Evolutionary conservation across 2,888 invertebrate species (phyloP), one percentile per base, ranked within the genome.

Genomic region (Cantharis rustica): DNA sequence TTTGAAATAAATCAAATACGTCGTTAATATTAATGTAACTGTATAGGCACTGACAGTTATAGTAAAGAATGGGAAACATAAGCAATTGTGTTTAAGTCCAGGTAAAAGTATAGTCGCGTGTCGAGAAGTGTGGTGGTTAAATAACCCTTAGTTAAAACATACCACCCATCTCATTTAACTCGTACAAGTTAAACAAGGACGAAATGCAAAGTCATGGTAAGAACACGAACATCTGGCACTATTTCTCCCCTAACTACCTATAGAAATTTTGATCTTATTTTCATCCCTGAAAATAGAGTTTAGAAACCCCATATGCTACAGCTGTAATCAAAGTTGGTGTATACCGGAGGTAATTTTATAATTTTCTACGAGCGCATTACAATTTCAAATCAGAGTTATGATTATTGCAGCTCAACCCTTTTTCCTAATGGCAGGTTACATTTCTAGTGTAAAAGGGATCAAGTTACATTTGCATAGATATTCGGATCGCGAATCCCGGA

Each of bases 41-140:
- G 20, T 9, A 66, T 66, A 9, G 13, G 20, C 17, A 20, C 16
- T 20, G 64, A 17, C 64, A 66, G 64, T 66, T 66, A 66, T 20
- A 66, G 23, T 9, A 66, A 66, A 66, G 64, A 66, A 66, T 20
- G 23, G 64, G 47, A 47, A 66, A 66, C 23, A 20, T 9, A 66
- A 66, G 64, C 23, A 66, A 66, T 66, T 66, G 64, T 66, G 23
- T 20, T 66, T 66, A 66, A 66, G 47, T 20, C 64, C 64, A 66
- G 64, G 64, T 66, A 66, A 20, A 66, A 47, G 47, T 66, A 20
- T 5, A 17, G 64, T 66, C 64, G 64, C 64, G 64, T 66, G 64
- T 66, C 64, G n/a, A 66, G 64, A 66, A 66, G 64, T 66, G 64
- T 66, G 64, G 20, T 23, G 20, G 20, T 66, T 66, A 66, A 20